Base-by-base conservation (phyloP, 2,888 invertebrate species). In the Aplocera efformata region DNA sequence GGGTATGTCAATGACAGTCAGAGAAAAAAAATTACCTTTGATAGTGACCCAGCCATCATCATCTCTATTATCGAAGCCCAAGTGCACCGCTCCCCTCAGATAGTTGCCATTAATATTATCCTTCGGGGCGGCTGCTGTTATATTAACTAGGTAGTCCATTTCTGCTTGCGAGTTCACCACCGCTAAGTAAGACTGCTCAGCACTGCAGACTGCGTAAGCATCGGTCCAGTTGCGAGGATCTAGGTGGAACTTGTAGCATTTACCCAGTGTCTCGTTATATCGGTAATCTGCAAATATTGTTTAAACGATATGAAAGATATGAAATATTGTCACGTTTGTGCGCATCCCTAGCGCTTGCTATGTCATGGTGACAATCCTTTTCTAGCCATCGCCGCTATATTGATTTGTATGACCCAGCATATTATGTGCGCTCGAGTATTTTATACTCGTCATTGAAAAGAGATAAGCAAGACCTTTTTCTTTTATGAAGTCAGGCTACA, bases 181-280 rank as follows among this genome's bases (percentile, higher is more conserved):
- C 4, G 79, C 76, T 10, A 82, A 47, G 43, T 77, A 72, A 0
- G 77, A 77, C 33, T 70, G 69, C 39, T 83, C 83, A 0, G 67
- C 64, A 11, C 56, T 59, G 48, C 85, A 85, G 1, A 63, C 50
- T 1, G 58, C 55, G 21, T 66, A 65, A 0, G 83, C 83, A 0
- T 79, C 76, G 0, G 60, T 59, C 83, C 84, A 85, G 29, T 60
- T 77, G 44, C 51, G 56, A 0, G 79, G 77, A 0, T 50, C 55
- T 9, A 68, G 40, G 40, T 83, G 81, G 40, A 80, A 71, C 44
- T 81, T 83, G 58, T 81, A 83, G 51, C 80, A 84, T 49, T 63
- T 67, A 1, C 70, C 72, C 3, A 53, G 1, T 0, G 35, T 40
- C 5, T 57, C 56, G 28, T 67, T 62, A 50, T 59, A 77, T 27